Conservation (phyloP, 2,113 vertebrate genomes). For the Riparia riparia region DNA sequence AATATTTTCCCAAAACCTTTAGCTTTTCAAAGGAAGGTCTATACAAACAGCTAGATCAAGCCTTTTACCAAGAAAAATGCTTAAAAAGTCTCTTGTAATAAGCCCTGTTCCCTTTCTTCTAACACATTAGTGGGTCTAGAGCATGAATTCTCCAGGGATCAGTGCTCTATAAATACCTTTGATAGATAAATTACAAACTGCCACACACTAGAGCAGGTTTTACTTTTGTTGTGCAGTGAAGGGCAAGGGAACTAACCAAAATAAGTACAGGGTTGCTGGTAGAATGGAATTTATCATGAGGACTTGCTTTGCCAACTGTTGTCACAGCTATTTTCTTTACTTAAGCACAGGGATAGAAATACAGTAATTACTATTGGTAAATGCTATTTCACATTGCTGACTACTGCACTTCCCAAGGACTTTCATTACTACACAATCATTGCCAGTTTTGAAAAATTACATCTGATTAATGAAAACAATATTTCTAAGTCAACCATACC, state of each 20-base stretch:
- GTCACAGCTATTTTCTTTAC: slow-evolving; percentile 27
- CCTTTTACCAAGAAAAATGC: background rate
- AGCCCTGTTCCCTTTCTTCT: background rate
- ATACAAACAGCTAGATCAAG: background rate
- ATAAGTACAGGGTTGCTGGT: background rate
- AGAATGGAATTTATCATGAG: background rate
- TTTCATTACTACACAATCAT: background rate
- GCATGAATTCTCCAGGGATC: background rate
- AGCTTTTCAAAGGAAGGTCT: background rate
- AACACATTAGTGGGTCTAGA: background rate
- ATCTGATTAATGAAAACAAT: background rate
- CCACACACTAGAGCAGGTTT: slow-evolving; percentile 1
- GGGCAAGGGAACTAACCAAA: background rate
- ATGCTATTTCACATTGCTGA: background rate
- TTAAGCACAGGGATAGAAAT: background rate
- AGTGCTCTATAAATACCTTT: slow-evolving; percentile 30
- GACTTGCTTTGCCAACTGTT: background rate
- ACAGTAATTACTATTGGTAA: background rate
- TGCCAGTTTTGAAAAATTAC: background rate
- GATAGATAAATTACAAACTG: slow-evolving; percentile 33
- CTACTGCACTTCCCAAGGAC: slow-evolving; percentile 19
- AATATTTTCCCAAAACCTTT: background rate
- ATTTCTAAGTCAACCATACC: background rate
- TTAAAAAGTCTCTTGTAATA: background rate
- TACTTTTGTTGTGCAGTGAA: background rate